Percentiles rank a stretch among this genome's conserved stretches.
Conservation (phyloP, 2,113 vertebrate species). For the Antechinus flavipes region DNA sequence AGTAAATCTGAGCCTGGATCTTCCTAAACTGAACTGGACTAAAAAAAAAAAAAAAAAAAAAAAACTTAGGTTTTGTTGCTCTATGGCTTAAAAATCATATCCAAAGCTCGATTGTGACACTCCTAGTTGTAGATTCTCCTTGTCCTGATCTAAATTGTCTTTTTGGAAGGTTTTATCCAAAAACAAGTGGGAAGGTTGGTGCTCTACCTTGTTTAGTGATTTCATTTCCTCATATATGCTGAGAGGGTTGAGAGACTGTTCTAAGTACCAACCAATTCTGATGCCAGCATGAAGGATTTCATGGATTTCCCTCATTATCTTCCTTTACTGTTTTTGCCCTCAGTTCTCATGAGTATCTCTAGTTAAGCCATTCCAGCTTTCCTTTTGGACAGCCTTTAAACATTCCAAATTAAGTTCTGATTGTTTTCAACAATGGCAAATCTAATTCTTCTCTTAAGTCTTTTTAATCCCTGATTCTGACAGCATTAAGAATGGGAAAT, state of each 20-base stretch:
- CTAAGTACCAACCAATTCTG: neutral
- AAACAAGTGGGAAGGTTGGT: neutral
- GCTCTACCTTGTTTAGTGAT: neutral
- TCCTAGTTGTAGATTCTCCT: neutral
- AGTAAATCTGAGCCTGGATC: neutral
- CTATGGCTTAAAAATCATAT: neutral
- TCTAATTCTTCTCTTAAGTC: neutral
- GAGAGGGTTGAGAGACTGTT: neutral
- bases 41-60: neutral
- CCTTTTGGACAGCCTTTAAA: neutral
- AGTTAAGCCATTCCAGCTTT: neutral
- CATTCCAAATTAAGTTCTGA: neutral
- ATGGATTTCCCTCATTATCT: neutral
- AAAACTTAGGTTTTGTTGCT: neutral
- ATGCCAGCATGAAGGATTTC: neutral
- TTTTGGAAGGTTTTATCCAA: neutral
- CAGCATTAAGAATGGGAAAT: neutral
- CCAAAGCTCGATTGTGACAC: neutral
- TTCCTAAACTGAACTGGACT: neutral
- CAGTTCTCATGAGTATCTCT: neutral
- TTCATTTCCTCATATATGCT: neutral
- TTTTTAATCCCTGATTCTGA: neutral
- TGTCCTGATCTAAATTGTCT: neutral
- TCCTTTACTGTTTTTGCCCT: neutral
- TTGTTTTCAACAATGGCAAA: neutral